Evolutionary conservation across 1,140 invertebrate species (phyloP).

Genomic region (Rhyacophila brunnea): DNA sequence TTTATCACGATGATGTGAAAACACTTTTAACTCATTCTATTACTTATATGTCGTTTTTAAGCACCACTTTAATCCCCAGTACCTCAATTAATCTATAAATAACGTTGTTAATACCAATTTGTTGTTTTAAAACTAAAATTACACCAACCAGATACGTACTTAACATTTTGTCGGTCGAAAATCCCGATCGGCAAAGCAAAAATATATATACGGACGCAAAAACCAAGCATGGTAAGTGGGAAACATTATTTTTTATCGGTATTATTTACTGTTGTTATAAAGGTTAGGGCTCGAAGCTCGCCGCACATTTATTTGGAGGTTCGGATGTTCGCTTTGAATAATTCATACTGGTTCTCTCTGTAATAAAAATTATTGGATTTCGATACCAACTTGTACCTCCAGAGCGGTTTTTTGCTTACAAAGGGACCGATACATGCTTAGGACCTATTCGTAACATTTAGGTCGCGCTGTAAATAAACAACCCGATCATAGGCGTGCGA

Average conservation of each 20-base stretch:
- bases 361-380: conserved; percentile 37
- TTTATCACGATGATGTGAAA: no score
- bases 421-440: neutral
- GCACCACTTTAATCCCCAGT: no score
- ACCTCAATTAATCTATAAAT: no score
- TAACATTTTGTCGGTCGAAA: no score
- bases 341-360: conserved; percentile 30
- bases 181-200: no score
- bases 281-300: conserved; percentile 15
- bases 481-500: no score
- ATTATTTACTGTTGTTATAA: conserved; percentile 33
- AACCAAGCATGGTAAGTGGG: conserved; percentile 13
- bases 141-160: no score
- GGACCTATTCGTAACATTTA: conserved; percentile 7
- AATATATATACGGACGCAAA: no score
- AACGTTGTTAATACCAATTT: no score
- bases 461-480: conserved; percentile 14
- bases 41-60: no score
- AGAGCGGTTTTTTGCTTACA: neutral
- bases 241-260: conserved; percentile 33
- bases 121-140: no score
- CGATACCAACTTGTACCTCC: conserved; percentile 27
- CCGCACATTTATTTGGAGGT: conserved; percentile 28
- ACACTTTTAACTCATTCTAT: no score
- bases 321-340: conserved; percentile 32